Conservation (phyloP, 2,797 vertebrate species). For the Gymnocypris eckloni region DNA sequence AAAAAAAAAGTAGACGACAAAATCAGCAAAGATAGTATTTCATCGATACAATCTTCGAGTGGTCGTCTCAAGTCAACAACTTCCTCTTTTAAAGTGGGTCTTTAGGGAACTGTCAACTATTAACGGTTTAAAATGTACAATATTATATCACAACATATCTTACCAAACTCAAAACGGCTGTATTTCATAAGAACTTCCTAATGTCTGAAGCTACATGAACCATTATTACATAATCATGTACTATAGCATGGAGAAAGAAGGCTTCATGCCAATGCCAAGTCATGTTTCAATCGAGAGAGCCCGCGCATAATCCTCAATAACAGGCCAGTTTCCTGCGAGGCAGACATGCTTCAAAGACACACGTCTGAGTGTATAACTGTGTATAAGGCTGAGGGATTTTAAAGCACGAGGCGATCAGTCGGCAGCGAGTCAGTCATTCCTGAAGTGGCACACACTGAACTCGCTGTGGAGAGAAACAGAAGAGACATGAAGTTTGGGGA, state of each 20-base stretch:
- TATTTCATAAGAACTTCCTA: not conserved
- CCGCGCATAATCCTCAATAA: not conserved
- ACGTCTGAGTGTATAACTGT: not conserved
- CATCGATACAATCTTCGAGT: not conserved
- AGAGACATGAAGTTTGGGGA: not conserved
- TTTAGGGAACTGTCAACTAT: not conserved
- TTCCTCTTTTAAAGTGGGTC: constrained; percentile 15
- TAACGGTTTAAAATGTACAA: constrained; percentile 9
- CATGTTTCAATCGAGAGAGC: not conserved
- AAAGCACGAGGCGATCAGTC: constrained; percentile 35
- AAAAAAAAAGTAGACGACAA: not conserved
- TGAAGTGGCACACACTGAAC: constrained; percentile 16
- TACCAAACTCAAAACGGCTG: not conserved
- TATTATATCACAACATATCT: not conserved
- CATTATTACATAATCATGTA: not conserved
- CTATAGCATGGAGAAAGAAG: not conserved
- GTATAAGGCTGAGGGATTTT: constrained; percentile 31
- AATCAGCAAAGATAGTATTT: not conserved
- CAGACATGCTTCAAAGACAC: constrained; percentile 18
- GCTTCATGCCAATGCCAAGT: not conserved
- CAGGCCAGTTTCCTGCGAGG: constrained; percentile 14
- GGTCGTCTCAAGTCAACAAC: not conserved
- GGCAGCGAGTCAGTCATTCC: constrained; percentile 40
- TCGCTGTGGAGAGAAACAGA: not conserved
- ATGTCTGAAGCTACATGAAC: not conserved